Conservation (phyloP, 1,140 invertebrate species). For the Plodia interpunctella region DNA sequence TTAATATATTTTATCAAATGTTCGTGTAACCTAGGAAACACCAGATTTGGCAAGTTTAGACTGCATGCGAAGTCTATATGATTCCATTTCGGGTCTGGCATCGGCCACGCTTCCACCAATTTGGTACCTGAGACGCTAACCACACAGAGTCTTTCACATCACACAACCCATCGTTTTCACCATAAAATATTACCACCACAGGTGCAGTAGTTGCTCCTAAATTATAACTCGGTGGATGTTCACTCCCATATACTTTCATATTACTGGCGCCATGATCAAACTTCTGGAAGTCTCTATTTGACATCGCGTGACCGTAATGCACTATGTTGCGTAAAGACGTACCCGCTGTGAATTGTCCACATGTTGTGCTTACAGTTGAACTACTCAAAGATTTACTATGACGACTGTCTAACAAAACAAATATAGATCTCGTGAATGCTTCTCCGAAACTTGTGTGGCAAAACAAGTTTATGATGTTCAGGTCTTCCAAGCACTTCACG, state of each 20-base stretch:
- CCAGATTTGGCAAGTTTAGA: conserved; percentile 33
- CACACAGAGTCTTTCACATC: conserved; percentile 17
- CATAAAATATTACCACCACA: conserved; percentile 78
- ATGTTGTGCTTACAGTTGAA: conserved; percentile 33
- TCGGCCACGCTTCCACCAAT: conserved; percentile 59
- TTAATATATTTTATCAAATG: too few species aligned
- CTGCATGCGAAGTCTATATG: conserved; percentile 56
- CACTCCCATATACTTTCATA: conserved; percentile 41
- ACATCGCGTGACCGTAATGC: conserved; percentile 51
- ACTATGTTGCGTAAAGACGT: conserved; percentile 45
- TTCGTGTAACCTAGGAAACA: conserved; percentile 28
- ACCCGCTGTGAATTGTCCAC: conserved; percentile 46
- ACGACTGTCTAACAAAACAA: conserved; percentile 32
- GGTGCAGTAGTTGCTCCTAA: conserved; percentile 76
- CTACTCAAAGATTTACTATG: conserved; percentile 35
- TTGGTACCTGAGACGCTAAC: conserved; percentile 72
- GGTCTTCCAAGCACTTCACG: conserved; percentile 29
- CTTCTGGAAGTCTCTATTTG: conserved; percentile 57
- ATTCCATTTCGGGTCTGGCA: conserved; percentile 53
- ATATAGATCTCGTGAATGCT: conserved; percentile 40
- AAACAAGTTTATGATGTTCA: conserved; percentile 40
- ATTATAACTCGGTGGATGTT: neutral
- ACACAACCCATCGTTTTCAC: conserved; percentile 79
- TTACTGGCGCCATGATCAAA: conserved; percentile 76
- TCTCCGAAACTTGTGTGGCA: conserved; percentile 38